A percentile compares a stretch with the other conserved stretches of the same genome.
These are phyloP conservation scores for Paraescarpia echinospica DNA, from an alignment of 1,140 invertebrate species.

Conservation along the genomic window DNA sequence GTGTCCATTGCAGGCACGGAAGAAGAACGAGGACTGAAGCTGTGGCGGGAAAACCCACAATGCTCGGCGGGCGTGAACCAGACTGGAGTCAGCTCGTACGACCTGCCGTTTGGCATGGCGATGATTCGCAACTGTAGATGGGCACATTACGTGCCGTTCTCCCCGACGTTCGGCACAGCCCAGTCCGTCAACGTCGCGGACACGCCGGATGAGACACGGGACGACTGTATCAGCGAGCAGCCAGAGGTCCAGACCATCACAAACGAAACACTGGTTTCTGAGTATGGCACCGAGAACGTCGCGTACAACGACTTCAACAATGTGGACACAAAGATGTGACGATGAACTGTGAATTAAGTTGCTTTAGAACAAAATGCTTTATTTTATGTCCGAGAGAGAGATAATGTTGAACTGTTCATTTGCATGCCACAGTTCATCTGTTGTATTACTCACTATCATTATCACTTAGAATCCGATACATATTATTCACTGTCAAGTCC, in stretches of 20 bases:
- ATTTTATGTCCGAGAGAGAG: no score
- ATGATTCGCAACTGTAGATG: not conserved
- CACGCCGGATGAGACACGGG: no score
- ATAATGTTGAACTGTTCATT: no score
- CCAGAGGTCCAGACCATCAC: not conserved
- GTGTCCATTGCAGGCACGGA: not conserved
- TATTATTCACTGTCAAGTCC: no score
- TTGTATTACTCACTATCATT: no score
- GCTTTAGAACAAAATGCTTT: not conserved
- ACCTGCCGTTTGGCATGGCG: not conserved
- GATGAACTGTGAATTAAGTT: not conserved
- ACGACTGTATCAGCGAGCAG: no score
- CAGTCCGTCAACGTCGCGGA: not conserved
- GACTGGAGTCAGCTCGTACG: not conserved
- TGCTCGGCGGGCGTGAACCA: not conserved
- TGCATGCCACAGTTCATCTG: no score
- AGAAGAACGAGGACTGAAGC: not conserved
- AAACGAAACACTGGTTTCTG: not conserved
- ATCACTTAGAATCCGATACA: no score
- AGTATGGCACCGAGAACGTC: not conserved
- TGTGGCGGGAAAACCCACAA: not conserved
- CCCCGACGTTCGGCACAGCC: not conserved
- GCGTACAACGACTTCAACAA: not conserved
- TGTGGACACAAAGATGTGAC: not conserved
- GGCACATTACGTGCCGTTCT: not conserved